Evolutionary conservation across 1,140 invertebrate species (phyloP).

Genomic region (Cydia pomonella): DNA sequence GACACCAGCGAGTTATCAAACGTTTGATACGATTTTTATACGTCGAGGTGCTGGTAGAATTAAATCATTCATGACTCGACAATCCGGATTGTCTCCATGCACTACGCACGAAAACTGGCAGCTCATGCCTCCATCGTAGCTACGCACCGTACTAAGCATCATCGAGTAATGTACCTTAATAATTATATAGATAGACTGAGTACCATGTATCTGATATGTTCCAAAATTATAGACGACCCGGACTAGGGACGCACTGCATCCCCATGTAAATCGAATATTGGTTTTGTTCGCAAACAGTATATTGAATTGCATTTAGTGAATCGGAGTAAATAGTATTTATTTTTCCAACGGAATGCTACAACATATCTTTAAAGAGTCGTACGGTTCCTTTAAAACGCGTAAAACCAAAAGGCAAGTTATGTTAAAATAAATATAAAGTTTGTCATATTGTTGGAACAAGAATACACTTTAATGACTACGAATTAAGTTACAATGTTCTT

Average conservation of each 20-base stretch:
- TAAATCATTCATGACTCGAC: constrained; percentile 37
- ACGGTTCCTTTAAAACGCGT: not conserved
- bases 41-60: constrained; percentile 63
- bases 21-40: constrained; percentile 56
- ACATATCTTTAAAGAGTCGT: constrained; percentile 32
- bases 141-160: constrained; percentile 41
- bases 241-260: constrained; percentile 16
- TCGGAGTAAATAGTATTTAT: constrained; percentile 23
- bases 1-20: constrained; percentile 22
- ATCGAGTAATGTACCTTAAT: constrained; percentile 48
- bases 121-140: constrained; percentile 34
- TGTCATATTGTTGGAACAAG: not conserved
- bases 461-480: not conserved
- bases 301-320: constrained; percentile 26
- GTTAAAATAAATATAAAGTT: not conserved
- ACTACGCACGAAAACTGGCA: constrained; percentile 31
- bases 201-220: constrained; percentile 55
- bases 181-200: constrained; percentile 66
- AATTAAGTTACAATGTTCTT: not conserved
- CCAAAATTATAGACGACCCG: constrained; percentile 44
- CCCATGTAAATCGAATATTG: not conserved
- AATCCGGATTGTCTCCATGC: not conserved
- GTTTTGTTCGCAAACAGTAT: constrained; percentile 1
- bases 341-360: constrained; percentile 27
- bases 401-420: not conserved